Percentiles rank a stretch among this genome's conserved stretches.
Conservation (phyloP, 2,888 invertebrate species). For the Cremastinae sp. region DNA sequence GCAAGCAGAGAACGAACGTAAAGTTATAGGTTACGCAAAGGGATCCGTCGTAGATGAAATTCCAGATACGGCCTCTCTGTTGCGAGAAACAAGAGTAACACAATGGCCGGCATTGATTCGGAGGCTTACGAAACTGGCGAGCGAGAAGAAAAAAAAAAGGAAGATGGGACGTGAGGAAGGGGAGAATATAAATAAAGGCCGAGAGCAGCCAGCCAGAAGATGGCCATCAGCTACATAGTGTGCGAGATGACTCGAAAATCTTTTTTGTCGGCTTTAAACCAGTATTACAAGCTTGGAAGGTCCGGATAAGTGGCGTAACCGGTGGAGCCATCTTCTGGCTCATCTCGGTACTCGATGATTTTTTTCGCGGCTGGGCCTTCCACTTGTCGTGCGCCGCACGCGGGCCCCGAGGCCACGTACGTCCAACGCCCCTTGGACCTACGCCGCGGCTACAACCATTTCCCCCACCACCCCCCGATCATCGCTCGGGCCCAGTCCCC, state of each 20-base stretch:
- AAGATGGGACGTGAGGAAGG: neutral
- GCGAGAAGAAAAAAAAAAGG: neutral
- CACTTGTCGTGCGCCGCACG: neutral
- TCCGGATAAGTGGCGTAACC: neutral
- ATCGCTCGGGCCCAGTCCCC: slow-evolving; percentile 3
- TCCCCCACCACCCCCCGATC: neutral
- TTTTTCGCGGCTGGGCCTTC: neutral
- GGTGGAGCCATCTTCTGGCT: slow-evolving; percentile 8
- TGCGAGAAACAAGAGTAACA: neutral
- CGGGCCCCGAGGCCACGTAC: slow-evolving; percentile 9
- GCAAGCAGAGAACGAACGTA: too few species aligned
- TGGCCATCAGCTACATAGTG: neutral
- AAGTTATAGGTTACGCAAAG: too few species aligned
- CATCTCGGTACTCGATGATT: neutral
- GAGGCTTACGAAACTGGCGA: neutral
- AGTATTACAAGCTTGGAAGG: neutral
- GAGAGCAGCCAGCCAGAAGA: neutral
- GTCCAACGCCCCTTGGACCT: slow-evolving; percentile 6
- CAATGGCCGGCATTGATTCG: neutral
- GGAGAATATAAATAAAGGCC: neutral
- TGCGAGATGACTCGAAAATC: neutral
- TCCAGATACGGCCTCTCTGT: too few species aligned
- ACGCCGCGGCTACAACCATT: neutral
- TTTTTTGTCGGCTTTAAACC: neutral
- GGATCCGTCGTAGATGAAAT: too few species aligned